phyloP scores from a whole-genome alignment of 2,888 invertebrate species.

The Caradrina kadenii region DNA sequence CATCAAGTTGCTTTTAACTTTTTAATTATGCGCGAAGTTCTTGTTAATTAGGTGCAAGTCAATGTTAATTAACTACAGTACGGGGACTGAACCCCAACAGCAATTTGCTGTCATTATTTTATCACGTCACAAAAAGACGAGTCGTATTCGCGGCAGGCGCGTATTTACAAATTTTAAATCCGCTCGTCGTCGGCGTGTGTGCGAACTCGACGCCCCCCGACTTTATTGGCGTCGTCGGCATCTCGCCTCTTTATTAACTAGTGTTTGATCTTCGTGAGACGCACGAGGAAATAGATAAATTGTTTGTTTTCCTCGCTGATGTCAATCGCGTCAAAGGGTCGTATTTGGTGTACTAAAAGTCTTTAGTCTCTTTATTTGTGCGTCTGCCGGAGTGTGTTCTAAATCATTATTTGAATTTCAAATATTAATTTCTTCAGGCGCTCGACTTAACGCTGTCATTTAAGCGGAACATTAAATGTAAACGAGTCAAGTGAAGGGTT shows the following conservation, averaged over 20 bases:
- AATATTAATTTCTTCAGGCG: conserved; percentile 65
- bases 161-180: conserved; percentile 84
- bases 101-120: conserved; percentile 83
- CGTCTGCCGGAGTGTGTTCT: conserved; percentile 57
- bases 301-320: conserved; percentile 80
- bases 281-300: conserved; percentile 83
- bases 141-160: conserved; percentile 72
- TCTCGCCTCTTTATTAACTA: conserved; percentile 79
- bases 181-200: conserved; percentile 74
- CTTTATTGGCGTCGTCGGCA: conserved; percentile 81
- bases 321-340: conserved; percentile 66
- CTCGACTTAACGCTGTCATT: conserved; percentile 73
- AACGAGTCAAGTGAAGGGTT: conserved; percentile 82
- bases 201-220: conserved; percentile 78
- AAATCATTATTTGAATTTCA: conserved; percentile 64
- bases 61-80: conserved; percentile 49
- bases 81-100: conserved; percentile 58
- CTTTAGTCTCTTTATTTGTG: conserved; percentile 50
- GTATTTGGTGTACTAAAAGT: conserved; percentile 49
- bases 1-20: conserved; percentile 32
- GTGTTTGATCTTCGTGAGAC: conserved; percentile 80
- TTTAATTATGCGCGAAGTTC: conserved; percentile 36
- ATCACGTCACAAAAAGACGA: conserved; percentile 81
- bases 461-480: conserved; percentile 79
- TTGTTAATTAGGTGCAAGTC: conserved; percentile 39